Base-by-base conservation (phyloP, 2,888 invertebrate genomes). In the Eupithecia insigniata region DNA sequence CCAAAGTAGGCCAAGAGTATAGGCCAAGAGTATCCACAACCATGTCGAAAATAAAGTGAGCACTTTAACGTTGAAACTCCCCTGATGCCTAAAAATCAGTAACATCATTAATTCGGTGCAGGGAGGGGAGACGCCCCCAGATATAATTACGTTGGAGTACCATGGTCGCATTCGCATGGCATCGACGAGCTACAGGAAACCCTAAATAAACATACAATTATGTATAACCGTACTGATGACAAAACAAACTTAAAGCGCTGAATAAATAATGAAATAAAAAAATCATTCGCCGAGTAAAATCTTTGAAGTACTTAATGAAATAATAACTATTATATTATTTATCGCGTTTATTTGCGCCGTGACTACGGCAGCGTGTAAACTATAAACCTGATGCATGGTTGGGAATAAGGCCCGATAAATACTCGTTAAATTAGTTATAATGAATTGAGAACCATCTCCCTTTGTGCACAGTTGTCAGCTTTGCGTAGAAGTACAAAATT, bases 161-260 rank as follows among this genome's bases (percentile, higher is more conserved):
- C 82, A 88, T 87, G 89, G 84, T 80, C 76, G 81, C 87, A 87
- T 82, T 80, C 76, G 81, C 87, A 87, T 82, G 80, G 74, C 75
- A 78, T 79, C 76, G 80, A 76, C 78, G 82, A 84, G 83, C 82
- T 76, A 81, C 83, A 86, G 88, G 88, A 88, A 88, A 84, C 86
- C 87, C 89, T 90, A 90, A 89, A 89, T 87, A 90, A 91, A 91
- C 88, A 88, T 83, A 85, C 85, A 85, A 88, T 87, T 86, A 87
- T 85, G 85, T 87, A 84, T 86, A 85, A 87, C 82, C 82, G 14
- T 86, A 88, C 77, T 70, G 86, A 81, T 76, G 75, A 82, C 85
- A 85, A 70, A 83, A 73, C 75, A 75, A 66, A 61, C 8, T 30
- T 30, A 30, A 61, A 62, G n/a, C 61, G n/a, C 1, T 5, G 14